Conservation (phyloP, 2,113 vertebrate genomes). For the Conger conger region DNA sequence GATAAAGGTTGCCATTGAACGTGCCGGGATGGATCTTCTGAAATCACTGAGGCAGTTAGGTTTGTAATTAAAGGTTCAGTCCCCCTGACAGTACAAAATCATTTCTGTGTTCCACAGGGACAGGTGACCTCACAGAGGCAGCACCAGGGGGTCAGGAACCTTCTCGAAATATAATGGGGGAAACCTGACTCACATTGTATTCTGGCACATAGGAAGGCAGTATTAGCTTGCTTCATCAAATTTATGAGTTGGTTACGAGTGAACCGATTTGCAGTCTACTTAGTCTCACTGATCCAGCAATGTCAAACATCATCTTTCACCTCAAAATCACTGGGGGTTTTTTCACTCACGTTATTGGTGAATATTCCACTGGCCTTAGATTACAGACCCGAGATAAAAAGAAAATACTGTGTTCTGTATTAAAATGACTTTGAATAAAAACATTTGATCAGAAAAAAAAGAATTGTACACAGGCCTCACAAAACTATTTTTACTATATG, state of each 20-base stretch:
- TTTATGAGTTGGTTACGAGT: neutral
- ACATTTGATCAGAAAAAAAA: too few species aligned
- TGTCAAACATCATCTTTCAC: neutral
- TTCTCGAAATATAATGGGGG: neutral
- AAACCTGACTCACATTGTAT: neutral
- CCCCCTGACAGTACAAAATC: neutral
- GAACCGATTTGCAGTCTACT: neutral
- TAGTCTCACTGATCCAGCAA: neutral
- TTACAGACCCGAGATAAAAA: too few species aligned
- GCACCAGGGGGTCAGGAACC: neutral
- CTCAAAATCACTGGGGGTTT: neutral
- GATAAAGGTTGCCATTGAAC: neutral
- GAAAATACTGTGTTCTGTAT: too few species aligned
- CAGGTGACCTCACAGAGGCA: neutral
- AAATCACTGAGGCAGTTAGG: slow-evolving; percentile 23
- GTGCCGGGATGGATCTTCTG: neutral
- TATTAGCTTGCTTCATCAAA: too few species aligned
- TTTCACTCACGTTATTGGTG: neutral
- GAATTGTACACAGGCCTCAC: neutral
- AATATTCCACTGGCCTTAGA: neutral
- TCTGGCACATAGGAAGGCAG: neutral
- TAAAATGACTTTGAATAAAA: too few species aligned
- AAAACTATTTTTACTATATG: too few species aligned
- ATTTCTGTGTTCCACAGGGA: neutral
- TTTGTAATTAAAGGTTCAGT: slow-evolving; percentile 11